Conservation (phyloP, 2,888 invertebrate genomes). For the Dusona sp. region DNA sequence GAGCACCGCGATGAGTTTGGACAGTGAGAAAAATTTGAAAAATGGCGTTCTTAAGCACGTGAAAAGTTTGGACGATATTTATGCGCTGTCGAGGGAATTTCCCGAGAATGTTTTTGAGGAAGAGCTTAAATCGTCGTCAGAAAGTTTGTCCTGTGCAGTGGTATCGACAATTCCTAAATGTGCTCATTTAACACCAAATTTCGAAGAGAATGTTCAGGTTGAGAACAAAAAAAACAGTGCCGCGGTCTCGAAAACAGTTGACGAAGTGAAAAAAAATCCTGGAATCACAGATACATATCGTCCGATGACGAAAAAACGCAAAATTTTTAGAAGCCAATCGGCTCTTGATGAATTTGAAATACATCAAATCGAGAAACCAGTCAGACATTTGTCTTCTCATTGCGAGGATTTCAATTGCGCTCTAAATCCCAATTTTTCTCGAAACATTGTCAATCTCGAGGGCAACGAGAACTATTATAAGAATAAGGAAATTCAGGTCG, state of each 20-base stretch:
- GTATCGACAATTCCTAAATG: conserved; percentile 81
- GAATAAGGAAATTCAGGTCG: not conserved
- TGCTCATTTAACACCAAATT: conserved; percentile 68
- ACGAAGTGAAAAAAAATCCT: not conserved
- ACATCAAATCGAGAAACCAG: conserved; percentile 73
- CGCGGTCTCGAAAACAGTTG: not conserved
- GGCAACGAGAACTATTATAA: not conserved
- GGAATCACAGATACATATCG: conserved; percentile 1
- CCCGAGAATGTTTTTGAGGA: conserved; percentile 41
- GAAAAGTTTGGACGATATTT: conserved; percentile 63
- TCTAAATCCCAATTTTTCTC: conserved; percentile 75
- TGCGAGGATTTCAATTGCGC: conserved; percentile 77
- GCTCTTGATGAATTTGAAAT: conserved; percentile 77
- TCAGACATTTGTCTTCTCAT: conserved; percentile 74
- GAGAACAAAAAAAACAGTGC: conserved; percentile 18
- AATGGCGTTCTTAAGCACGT: conserved; percentile 46
- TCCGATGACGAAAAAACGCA: conserved; percentile 48
- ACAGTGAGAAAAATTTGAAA: not conserved
- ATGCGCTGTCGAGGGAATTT: conserved; percentile 32
- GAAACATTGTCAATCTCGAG: conserved; percentile 41
- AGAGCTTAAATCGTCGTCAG: conserved; percentile 25
- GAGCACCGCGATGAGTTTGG: not conserved
- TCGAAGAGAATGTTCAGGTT: conserved; percentile 45
- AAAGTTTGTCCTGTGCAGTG: conserved; percentile 73
- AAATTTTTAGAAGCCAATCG: conserved; percentile 75